Base-by-base conservation (phyloP, 2,113 vertebrate species). In the Nestor notabilis region DNA sequence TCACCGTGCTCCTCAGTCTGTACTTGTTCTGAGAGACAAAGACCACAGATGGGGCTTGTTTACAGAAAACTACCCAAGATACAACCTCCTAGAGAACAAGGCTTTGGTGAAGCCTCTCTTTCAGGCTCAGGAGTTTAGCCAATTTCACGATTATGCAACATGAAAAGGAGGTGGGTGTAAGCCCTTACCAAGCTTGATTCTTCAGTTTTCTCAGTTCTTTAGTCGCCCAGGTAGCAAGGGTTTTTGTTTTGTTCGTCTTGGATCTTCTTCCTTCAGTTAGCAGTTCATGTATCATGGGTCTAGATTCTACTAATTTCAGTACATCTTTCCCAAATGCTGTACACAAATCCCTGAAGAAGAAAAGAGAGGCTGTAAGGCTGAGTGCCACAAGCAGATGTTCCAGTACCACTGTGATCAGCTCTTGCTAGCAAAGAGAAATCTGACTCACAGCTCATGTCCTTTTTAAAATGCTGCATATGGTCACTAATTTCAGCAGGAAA, bases 151-250 rank as follows among this genome's bases (percentile, higher is more conserved):
- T 11, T 21, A 13, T 7, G 23, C 37, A 18, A 49, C n/a, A 24
- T 1, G 47, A 69, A 23, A 9, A 23, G 17, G 68, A 44, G 69
- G n/a, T 5, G 7, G 66, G 80, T 13, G 75, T 13, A 5, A 80
- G 17, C 24, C 78, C 98, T 98, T 95, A 99, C 99, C 99, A 99
- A 98, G 99, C 99, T 97, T 99, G 99, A 95, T 99, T 99, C 98
- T 99, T 99, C 68, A 99, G 98, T 97, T 99, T 99, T 81, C 99
- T 99, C 93, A 99, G 99, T 97, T 99, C 99, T 98, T 99, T 99
- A 76, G 99, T 99, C 93, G 99, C 99, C 99, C 99, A 99, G 65
- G 99, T 99, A 16, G 99, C 99, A 39, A 99, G 98, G 25, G 99
- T 99, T 98, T 99, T 99, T 60, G 99, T 99, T 98, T 99, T 99